These are phyloP conservation scores for Magallana ariakensis DNA, from an alignment of 1,140 invertebrate genomes.

Conservation along the genomic window DNA sequence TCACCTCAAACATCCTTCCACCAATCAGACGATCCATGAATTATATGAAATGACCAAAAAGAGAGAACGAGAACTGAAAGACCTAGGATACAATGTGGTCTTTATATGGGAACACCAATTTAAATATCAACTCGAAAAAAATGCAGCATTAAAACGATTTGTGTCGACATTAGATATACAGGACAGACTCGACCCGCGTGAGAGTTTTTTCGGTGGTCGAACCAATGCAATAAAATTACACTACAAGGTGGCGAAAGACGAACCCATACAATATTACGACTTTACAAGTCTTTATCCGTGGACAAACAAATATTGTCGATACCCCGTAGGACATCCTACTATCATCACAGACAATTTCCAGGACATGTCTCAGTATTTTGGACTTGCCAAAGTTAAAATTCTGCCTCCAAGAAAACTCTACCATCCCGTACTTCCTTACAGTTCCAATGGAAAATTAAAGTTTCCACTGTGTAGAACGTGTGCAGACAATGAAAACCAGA, in stretches of 20 bases:
- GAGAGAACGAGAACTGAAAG: slow-evolving; percentile 9
- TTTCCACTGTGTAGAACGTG: slow-evolving; percentile 48
- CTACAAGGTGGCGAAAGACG: slow-evolving; percentile 10
- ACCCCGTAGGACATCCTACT: slow-evolving; percentile 47
- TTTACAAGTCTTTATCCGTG: slow-evolving; percentile 52
- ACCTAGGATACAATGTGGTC: slow-evolving; percentile 27
- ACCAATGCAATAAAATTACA: slow-evolving; percentile 49
- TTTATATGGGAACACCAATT: slow-evolving; percentile 44
- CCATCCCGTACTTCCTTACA: slow-evolving; percentile 54
- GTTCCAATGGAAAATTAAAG: slow-evolving; percentile 53
- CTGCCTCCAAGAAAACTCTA: slow-evolving; percentile 35
- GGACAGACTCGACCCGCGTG: slow-evolving; percentile 46
- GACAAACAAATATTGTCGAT: slow-evolving; percentile 46
- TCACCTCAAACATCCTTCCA: slow-evolving; percentile 32
- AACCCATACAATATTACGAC: slow-evolving; percentile 48
- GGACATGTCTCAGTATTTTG: slow-evolving; percentile 34
- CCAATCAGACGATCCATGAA: slow-evolving; percentile 49
- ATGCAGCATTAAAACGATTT: slow-evolving; percentile 15
- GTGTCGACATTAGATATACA: slow-evolving; percentile 30
- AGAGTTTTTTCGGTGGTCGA: slow-evolving; percentile 52
- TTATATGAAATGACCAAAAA: slow-evolving; percentile 45
- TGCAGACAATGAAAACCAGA: slow-evolving; percentile 39
- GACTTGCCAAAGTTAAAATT: slow-evolving; percentile 48
- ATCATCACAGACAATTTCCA: slow-evolving; percentile 45
- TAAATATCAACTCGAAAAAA: slow-evolving; percentile 26